Percentiles rank a stretch among this genome's conserved stretches.
Evolutionary conservation across 2,888 invertebrate species (phyloP).

Genomic region (Cremastinae sp.): DNA sequence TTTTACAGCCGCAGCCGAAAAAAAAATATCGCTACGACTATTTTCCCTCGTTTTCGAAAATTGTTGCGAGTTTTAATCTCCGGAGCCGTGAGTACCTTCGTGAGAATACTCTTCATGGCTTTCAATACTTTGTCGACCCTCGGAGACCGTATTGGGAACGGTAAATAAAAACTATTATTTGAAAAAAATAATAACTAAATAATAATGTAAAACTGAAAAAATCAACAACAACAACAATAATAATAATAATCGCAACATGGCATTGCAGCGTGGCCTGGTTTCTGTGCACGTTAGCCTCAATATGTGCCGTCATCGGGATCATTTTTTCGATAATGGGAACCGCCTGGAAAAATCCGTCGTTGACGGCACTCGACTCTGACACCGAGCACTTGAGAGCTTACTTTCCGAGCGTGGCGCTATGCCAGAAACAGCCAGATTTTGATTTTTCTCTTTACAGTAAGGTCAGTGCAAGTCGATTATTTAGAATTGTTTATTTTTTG

Average conservation of each 20-base stretch:
- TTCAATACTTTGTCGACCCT: conserved; percentile 89
- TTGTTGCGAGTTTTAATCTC: conserved; percentile 63
- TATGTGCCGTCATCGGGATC: conserved; percentile 87
- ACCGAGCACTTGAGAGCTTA: conserved; percentile 45
- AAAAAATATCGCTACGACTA: conserved; percentile 46
- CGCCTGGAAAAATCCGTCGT: conserved; percentile 91
- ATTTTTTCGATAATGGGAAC: conserved; percentile 91
- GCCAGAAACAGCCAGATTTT: conserved; percentile 56
- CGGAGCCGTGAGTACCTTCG: conserved; percentile 69
- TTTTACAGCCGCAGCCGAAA: not conserved
- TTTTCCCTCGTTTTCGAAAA: conserved; percentile 57
- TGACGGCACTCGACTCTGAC: conserved; percentile 84
- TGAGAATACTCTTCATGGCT: conserved; percentile 85
- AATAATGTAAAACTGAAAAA: no score
- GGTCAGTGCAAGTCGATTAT: conserved; percentile 31
- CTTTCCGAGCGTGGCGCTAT: conserved; percentile 67
- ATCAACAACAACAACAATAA: no score
- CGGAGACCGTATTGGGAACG: conserved; percentile 89
- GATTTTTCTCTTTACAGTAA: conserved; percentile 57
- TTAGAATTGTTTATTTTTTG: not conserved
- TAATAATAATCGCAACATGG: no score
- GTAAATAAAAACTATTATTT: conserved; percentile 77
- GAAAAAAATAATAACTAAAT: not conserved
- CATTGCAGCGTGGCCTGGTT: conserved; percentile 89
- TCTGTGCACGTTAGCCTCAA: conserved; percentile 86